phyloP scores from a whole-genome alignment of 2,888 invertebrate genomes.

The Trissoscelio sp. region DNA sequence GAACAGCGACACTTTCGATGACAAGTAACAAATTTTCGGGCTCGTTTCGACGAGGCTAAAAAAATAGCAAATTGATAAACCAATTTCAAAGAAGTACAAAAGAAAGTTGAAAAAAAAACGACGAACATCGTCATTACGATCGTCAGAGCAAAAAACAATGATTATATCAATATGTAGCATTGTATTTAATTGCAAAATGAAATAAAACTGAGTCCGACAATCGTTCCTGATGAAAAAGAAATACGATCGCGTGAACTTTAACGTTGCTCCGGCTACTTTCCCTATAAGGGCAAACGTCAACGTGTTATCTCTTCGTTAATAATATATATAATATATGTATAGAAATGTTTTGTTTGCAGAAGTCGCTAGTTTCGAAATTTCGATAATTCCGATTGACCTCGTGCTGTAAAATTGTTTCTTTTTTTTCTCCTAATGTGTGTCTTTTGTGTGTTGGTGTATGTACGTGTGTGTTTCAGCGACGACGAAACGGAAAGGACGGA shows the following conservation, averaged over 20 bases:
- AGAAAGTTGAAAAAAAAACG: background rate
- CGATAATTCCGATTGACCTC: conserved; percentile 38
- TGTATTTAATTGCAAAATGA: conserved; percentile 6
- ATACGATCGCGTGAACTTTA: conserved; percentile 29
- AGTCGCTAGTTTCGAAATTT: conserved; percentile 54
- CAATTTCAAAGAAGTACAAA: background rate
- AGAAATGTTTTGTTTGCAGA: conserved; percentile 51
- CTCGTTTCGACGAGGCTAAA: conserved; percentile 11
- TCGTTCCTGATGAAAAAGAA: conserved; percentile 28
- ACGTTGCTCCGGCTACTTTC: conserved; percentile 24
- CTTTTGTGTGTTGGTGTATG: conserved; percentile 2
- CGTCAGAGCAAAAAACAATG: conserved; percentile 12
- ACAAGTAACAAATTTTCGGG: conserved; percentile 4
- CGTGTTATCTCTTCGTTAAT: conserved; percentile 12
- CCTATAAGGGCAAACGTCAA: conserved; percentile 46
- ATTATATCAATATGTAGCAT: conserved; percentile 2
- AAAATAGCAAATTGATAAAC: background rate
- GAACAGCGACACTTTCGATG: conserved; percentile 39
- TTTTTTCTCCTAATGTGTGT: background rate
- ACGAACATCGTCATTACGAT: background rate
- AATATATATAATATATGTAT: conserved; percentile 53
- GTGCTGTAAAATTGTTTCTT: conserved; percentile 1
- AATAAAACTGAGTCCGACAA: conserved; percentile 15
- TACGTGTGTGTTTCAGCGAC: conserved; percentile 23
- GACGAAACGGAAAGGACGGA: conserved; percentile 55